Conservation (phyloP, 2,113 vertebrate species). For the Macquaria australasica region DNA sequence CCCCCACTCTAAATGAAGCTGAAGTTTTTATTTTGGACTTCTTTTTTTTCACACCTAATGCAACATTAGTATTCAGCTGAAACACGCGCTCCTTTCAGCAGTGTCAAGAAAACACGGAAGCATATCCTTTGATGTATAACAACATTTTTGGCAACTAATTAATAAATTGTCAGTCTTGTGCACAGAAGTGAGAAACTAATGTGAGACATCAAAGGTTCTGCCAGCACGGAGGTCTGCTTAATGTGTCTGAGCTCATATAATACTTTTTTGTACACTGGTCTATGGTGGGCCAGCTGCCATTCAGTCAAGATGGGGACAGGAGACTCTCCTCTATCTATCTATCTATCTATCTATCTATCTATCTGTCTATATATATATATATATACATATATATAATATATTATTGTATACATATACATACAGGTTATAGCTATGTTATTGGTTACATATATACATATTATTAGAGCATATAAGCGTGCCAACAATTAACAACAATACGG, state of each 20-base stretch:
- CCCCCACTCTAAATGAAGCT: not conserved
- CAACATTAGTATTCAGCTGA: slow-evolving; percentile 24
- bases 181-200: slow-evolving; percentile 28
- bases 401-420: too few relatives aligned
- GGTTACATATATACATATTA: too few relatives aligned
- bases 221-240: not conserved
- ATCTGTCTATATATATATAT: too few relatives aligned
- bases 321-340: too few relatives aligned
- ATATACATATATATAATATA: too few relatives aligned
- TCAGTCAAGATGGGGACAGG: not conserved
- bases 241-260: not conserved
- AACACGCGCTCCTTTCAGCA: not conserved
- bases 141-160: slow-evolving; percentile 48
- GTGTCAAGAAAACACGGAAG: slow-evolving; percentile 18
- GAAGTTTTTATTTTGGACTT: not conserved
- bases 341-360: too few relatives aligned
- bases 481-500: too few relatives aligned
- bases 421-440: too few relatives aligned
- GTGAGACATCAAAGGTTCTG: not conserved
- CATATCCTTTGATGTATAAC: slow-evolving; percentile 20
- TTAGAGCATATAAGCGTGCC: too few relatives aligned
- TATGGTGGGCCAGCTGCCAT: not conserved
- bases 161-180: slow-evolving; percentile 44
- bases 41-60: not conserved
- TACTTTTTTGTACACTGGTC: not conserved